Conservation (phyloP, 35 echinoderm and acorn worm species). For the Ophioderma brevispina region DNA sequence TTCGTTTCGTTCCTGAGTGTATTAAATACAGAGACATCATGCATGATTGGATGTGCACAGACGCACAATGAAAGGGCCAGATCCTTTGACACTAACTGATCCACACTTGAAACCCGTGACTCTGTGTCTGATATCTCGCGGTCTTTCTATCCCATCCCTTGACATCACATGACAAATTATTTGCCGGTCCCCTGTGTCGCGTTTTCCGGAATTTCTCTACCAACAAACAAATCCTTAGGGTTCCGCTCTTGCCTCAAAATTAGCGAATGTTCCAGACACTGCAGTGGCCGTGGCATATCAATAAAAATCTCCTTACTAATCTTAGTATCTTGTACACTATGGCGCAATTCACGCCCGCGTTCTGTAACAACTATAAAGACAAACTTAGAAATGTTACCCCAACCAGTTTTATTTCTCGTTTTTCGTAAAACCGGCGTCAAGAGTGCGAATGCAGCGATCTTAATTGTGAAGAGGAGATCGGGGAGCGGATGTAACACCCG, state of each 20-base stretch:
- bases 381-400: slow-evolving; percentile 10
- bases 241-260: background rate
- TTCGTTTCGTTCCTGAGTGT: background rate
- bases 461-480: background rate
- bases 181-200: background rate
- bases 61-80: background rate
- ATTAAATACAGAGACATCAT: background rate
- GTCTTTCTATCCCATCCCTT: background rate
- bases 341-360: background rate
- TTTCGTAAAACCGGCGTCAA: background rate
- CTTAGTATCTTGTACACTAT: background rate
- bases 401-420: background rate
- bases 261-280: background rate
- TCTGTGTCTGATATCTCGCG: background rate
- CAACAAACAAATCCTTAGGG: background rate
- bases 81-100: background rate
- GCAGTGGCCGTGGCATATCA: background rate
- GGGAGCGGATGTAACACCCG: background rate
- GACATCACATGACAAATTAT: background rate
- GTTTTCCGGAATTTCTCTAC: background rate
- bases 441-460: background rate
- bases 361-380: background rate
- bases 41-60: too few species aligned
- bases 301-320: background rate
- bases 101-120: background rate